Conservation (phyloP, 2,797 vertebrate species). For the Schizopygopsis pylzovi region DNA sequence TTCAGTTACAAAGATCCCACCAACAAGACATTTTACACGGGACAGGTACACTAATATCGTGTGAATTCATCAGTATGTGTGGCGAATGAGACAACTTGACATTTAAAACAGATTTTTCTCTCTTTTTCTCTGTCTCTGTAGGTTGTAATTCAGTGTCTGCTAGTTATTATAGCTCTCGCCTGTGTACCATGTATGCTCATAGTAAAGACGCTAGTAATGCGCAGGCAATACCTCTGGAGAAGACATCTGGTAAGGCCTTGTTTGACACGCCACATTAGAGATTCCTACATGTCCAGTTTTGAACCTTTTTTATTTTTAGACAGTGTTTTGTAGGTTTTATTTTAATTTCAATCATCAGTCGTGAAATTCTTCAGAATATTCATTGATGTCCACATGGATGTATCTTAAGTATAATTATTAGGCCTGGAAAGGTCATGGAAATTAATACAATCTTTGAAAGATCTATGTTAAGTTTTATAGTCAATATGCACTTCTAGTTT, state of each 20-base stretch:
- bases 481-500: no score
- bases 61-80: neutral
- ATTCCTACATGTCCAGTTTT: neutral
- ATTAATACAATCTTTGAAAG: no score
- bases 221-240: conserved; percentile 86
- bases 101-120: neutral
- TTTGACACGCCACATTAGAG: neutral
- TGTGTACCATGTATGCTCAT: conserved; percentile 96
- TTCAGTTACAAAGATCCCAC: conserved; percentile 88
- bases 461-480: no score
- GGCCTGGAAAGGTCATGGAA: neutral
- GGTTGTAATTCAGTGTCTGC: conserved; percentile 86
- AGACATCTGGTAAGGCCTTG: conserved; percentile 83
- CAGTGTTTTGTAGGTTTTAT: neutral
- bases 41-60: conserved; percentile 81
- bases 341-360: neutral
- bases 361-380: neutral
- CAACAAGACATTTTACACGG: conserved; percentile 85
- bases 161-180: conserved; percentile 88
- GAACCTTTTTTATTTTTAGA: neutral
- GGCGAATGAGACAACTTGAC: neutral
- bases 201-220: conserved; percentile 90
- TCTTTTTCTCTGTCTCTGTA: conserved; percentile 61
- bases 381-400: neutral
- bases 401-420: neutral